Base-by-base conservation (phyloP, 2,888 invertebrate genomes). In the Camptogramma bilineatum region DNA sequence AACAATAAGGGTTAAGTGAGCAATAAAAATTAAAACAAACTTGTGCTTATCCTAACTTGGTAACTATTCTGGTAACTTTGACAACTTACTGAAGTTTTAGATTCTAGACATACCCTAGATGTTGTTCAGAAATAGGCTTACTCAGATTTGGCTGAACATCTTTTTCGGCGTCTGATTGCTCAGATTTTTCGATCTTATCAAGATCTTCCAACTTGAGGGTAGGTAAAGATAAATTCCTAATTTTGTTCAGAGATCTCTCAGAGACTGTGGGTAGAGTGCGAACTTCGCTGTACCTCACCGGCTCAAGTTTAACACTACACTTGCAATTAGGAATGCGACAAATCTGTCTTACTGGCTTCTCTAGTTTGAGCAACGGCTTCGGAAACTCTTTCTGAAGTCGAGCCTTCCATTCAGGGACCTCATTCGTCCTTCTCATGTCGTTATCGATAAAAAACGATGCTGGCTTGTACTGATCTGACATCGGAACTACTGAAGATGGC, bases 31-130 rank as follows among this genome's bases (percentile, higher is more conserved):
- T 63, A 69, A 74, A 71, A 72, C 58, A 64, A 54, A 56, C 54
- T 64, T 61, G 54, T 53, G 44, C 74, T 80, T 81, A 78, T 75
- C 52, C 78, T 80, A 78, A 77, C 60, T 64, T 78, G 58, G 58
- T 58, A 63, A 58, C 58, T 46, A 56, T 69, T 68, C 50, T 66
- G 66, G 66, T 66, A 66, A 58, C 62, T 58, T 51, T 54, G 46
- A 18, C 39, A 24, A 42, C 2, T 51, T 62, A 53, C 39, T 8
- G 8, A 21, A 42, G 68, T 58, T 67, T 81, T 89, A 94, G 70
- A 94, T 58, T 67, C 81, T 89, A 94, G 70, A 94, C 94, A 81
- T 94, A 94, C 48, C 94, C 94, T 83, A 94, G 91, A 81, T 94
- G 94, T 75, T 94, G 93, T 81, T 94, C 94, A 62, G 94, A 93